phyloP scores from a whole-genome alignment of 2,113 vertebrate species.

The Zapus hudsonius region DNA sequence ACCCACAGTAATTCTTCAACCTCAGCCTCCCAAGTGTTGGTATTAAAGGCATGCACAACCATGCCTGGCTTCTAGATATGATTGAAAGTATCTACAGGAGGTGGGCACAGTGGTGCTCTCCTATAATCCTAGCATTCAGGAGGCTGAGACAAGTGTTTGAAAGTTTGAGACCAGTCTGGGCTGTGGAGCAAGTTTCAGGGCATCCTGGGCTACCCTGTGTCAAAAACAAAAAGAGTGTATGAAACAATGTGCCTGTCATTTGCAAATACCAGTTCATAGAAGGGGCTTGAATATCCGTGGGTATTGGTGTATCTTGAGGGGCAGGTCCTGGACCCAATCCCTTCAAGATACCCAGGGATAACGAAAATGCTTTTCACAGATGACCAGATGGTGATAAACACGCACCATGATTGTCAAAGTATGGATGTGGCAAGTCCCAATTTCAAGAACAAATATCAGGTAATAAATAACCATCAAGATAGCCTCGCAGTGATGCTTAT shows the following conservation, averaged over 20 bases:
- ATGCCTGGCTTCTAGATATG: too few relatives aligned
- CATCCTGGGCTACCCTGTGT: background rate
- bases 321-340: too few relatives aligned
- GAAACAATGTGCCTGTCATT: background rate
- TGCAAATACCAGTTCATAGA: background rate
- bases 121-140: background rate
- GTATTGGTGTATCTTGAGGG: background rate
- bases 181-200: background rate
- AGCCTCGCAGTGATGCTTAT: fast-evolving
- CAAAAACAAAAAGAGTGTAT: background rate
- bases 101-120: background rate
- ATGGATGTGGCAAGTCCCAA: background rate
- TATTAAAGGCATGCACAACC: too few relatives aligned
- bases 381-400: background rate
- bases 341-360: background rate
- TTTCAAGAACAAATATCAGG: background rate
- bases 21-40: too few relatives aligned
- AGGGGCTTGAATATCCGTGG: background rate
- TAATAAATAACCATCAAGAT: background rate
- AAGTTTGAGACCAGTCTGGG: background rate
- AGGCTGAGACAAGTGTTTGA: background rate
- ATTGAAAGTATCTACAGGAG: background rate
- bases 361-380: background rate
- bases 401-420: too few relatives aligned
- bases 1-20: too few relatives aligned